A percentile compares a stretch with the other conserved stretches of the same genome.
These are phyloP conservation scores for Protonemura montana DNA, from an alignment of 2,888 invertebrate genomes.

Conservation along the genomic window DNA sequence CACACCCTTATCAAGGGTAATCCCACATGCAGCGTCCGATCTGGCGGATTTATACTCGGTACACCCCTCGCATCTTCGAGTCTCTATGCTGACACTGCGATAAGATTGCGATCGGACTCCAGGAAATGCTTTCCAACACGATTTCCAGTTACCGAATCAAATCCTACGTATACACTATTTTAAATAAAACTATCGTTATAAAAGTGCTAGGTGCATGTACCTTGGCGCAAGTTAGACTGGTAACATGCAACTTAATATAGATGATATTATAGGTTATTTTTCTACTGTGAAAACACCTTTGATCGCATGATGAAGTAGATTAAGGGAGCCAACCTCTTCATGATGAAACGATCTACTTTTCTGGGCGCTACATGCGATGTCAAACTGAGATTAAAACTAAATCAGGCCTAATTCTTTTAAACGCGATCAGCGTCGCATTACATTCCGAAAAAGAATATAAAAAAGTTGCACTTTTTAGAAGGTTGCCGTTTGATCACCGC, in stretches of 20 bases:
- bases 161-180: background rate
- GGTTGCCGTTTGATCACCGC: no score
- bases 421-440: background rate
- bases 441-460: no score
- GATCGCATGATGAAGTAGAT: slow-evolving; percentile 7
- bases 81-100: background rate
- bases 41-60: background rate
- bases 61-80: background rate
- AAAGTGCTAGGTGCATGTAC: background rate
- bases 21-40: background rate
- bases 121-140: background rate
- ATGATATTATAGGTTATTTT: background rate
- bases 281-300: background rate
- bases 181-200: background rate
- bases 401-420: background rate
- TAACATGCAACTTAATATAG: background rate
- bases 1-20: background rate
- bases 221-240: background rate
- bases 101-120: background rate
- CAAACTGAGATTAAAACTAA: background rate
- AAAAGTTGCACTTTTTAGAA: no score
- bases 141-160: background rate
- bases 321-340: background rate
- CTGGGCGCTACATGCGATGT: background rate
- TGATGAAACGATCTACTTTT: background rate